phyloP scores from a whole-genome alignment of 1,140 invertebrate species.

The Neodiprion fabricii region DNA sequence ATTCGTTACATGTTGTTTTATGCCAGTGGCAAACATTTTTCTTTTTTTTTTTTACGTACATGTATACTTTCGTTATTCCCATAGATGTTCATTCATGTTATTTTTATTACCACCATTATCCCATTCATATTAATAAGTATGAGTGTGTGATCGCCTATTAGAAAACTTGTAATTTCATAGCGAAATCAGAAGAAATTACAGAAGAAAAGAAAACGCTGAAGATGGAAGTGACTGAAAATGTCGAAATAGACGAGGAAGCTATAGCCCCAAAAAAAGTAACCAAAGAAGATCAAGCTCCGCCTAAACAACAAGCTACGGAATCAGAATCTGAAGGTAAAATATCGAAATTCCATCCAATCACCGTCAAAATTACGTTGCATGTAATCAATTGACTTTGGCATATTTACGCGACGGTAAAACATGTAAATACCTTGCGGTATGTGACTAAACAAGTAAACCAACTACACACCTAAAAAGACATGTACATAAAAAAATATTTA shows the following conservation, averaged over 20 bases:
- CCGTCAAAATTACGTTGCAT: conserved; percentile 10
- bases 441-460: neutral
- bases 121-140: conserved; percentile 7
- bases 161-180: conserved; percentile 41
- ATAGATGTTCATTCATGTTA: neutral
- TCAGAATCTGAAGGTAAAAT: conserved; percentile 56
- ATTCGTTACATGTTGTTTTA: conserved; percentile 1
- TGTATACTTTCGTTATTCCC: neutral
- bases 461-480: neutral
- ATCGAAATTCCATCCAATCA: neutral
- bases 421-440: conserved; percentile 9
- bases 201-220: conserved; percentile 41
- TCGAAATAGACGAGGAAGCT: conserved; percentile 33
- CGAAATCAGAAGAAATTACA: conserved; percentile 61
- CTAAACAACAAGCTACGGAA: conserved; percentile 47
- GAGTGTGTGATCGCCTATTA: conserved; percentile 1
- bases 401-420: neutral
- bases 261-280: conserved; percentile 40
- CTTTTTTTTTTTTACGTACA: neutral
- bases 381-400: neutral
- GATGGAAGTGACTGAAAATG: conserved; percentile 31
- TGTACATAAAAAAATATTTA: neutral
- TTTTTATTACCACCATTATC: neutral
- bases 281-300: conserved; percentile 41
- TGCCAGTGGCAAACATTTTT: neutral